Conservation (phyloP, 2,113 vertebrate species). For the Eleginops maclovinus region DNA sequence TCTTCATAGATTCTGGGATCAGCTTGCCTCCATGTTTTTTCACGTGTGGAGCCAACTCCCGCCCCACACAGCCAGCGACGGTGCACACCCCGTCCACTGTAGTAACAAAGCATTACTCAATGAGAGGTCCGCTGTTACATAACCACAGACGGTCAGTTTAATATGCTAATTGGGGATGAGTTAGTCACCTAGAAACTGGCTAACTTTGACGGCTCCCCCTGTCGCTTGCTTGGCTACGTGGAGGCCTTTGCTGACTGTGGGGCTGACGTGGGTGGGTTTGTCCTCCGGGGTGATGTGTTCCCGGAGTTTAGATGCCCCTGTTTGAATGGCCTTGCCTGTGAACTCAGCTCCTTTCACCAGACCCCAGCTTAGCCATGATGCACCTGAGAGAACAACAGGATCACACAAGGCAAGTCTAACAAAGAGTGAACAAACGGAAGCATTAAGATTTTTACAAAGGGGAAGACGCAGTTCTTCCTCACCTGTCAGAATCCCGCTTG, state of each 20-base stretch:
- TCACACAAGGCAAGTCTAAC: constrained; percentile 1
- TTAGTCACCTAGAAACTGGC: constrained; percentile 93
- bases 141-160: constrained; percentile 20
- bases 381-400: constrained; percentile 84
- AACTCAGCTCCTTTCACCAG: constrained; percentile 95
- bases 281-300: constrained; percentile 97
- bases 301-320: constrained; percentile 93
- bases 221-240: constrained; percentile 96
- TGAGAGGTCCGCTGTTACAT: constrained; percentile 35
- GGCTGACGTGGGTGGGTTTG: constrained; percentile 91
- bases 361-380: constrained; percentile 98
- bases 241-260: constrained; percentile 90
- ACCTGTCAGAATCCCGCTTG: constrained; percentile 96
- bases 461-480: constrained; percentile 25
- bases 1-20: constrained; percentile 96
- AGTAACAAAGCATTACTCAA: constrained; percentile 33
- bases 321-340: constrained; percentile 95
- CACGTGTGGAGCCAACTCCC: constrained; percentile 93
- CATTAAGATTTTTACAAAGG: not conserved
- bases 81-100: constrained; percentile 94
- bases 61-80: constrained; percentile 90
- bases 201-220: constrained; percentile 96
- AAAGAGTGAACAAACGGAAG: not conserved
- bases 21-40: constrained; percentile 96
- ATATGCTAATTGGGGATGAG: constrained; percentile 9